A percentile compares a stretch with the other conserved stretches of the same genome.
Evolutionary conservation across 2,113 vertebrate species (phyloP).

Genomic region (Calidris pugnax): DNA sequence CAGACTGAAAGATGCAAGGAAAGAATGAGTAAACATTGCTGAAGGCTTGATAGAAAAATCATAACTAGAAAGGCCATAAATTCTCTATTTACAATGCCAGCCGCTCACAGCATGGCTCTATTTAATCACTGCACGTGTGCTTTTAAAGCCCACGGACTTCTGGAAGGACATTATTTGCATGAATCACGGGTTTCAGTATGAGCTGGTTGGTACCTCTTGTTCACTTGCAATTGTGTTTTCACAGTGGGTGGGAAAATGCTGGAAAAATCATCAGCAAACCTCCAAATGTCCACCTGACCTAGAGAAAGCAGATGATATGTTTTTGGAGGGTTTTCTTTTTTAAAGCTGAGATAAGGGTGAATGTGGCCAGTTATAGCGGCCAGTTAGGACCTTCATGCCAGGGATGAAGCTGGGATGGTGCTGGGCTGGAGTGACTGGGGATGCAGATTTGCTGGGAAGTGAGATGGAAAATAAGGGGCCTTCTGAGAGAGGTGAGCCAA

Average conservation of each 20-base stretch:
- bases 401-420: neutral
- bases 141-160: slow-evolving; percentile 42
- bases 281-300: neutral
- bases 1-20: neutral
- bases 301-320: neutral
- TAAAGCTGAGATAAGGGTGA: neutral
- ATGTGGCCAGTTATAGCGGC: neutral
- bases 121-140: slow-evolving; percentile 5
- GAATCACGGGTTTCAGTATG: slow-evolving; percentile 18
- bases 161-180: neutral
- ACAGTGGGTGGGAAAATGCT: neutral
- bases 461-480: neutral
- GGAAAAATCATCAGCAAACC: slow-evolving; percentile 13
- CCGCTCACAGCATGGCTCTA: slow-evolving; percentile 13
- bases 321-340: neutral
- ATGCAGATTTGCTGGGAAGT: neutral
- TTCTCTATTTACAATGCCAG: slow-evolving; percentile 28
- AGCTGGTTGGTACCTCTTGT: neutral
- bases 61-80: neutral
- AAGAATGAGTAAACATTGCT: slow-evolving; percentile 7
- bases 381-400: neutral
- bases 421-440: neutral
- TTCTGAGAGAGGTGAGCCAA: neutral
- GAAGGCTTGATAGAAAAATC: neutral
- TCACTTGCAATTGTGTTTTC: slow-evolving; percentile 6